A percentile compares a stretch with the other conserved stretches of the same genome.
Conservation (phyloP, 2,113 vertebrate genomes). For the Eleginops maclovinus region DNA sequence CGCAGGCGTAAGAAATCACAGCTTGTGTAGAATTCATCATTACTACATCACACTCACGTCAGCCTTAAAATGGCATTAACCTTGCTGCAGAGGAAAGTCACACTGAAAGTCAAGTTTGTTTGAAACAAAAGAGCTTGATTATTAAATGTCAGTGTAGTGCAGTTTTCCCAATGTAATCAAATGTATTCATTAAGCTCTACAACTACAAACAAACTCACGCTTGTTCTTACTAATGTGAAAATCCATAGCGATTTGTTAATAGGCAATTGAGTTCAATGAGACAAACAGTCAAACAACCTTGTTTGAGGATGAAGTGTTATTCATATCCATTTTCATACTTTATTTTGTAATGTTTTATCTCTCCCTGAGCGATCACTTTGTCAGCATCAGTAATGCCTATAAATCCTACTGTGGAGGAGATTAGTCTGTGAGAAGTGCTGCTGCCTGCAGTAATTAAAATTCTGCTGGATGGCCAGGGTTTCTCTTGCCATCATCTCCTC, state of each 20-base stretch:
- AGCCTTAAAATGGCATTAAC: conserved; percentile 78
- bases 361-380: conserved; percentile 76
- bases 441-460: conserved; percentile 82
- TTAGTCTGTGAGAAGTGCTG: conserved; percentile 74
- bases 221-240: conserved; percentile 23
- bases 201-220: not conserved
- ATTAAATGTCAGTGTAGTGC: conserved; percentile 1
- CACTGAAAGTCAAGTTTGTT: conserved; percentile 17
- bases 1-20: conserved; percentile 75
- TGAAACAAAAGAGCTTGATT: conserved; percentile 14
- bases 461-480: conserved; percentile 73
- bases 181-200: not conserved
- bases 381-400: conserved; percentile 78
- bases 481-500: conserved; percentile 63
- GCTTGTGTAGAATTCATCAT: conserved; percentile 74
- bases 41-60: conserved; percentile 66
- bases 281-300: conserved; percentile 65
- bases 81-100: conserved; percentile 41
- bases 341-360: conserved; percentile 75
- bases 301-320: conserved; percentile 55
- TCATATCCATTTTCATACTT: conserved; percentile 66
- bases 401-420: conserved; percentile 79
- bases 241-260: conserved; percentile 45
- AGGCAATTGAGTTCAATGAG: conserved; percentile 48
- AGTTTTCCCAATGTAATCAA: not conserved